These are phyloP conservation scores for Endotricha flammealis DNA, from an alignment of 2,888 invertebrate genomes.

Conservation along the genomic window DNA sequence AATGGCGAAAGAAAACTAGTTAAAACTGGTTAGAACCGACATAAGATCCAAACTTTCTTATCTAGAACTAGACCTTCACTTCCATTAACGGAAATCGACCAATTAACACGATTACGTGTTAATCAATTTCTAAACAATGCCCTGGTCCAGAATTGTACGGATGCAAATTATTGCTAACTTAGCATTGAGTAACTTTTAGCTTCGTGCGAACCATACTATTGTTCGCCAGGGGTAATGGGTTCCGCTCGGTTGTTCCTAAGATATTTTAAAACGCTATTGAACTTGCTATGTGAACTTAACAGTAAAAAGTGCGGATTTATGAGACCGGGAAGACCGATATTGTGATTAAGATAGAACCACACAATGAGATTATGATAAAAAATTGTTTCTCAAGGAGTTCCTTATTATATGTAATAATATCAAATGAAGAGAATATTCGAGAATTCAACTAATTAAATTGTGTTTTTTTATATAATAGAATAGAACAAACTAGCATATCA, in stretches of 20 bases:
- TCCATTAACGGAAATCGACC: not conserved
- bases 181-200: constrained; percentile 40
- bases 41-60: too few species aligned
- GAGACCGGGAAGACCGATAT: not conserved
- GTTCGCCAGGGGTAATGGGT: constrained; percentile 43
- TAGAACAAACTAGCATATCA: too few species aligned
- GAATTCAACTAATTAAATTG: too few species aligned
- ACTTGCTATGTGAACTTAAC: constrained; percentile 5
- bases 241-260: constrained; percentile 25
- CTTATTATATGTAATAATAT: too few species aligned
- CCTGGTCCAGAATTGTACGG: constrained; percentile 20
- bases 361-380: too few species aligned
- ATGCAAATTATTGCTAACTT: constrained; percentile 54
- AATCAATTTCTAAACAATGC: constrained; percentile 17
- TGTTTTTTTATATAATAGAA: too few species aligned
- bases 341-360: too few species aligned
- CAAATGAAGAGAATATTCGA: too few species aligned
- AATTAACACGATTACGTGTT: constrained; percentile 11
- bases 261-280: constrained; percentile 18
- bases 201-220: constrained; percentile 60
- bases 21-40: too few species aligned
- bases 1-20: too few species aligned
- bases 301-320: not conserved
- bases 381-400: too few species aligned
- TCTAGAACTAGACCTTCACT: constrained; percentile 2